Percentiles rank a stretch among this genome's conserved stretches.
phyloP scores from a whole-genome alignment of 2,113 vertebrate genomes.

The Psittacara wagleri region DNA sequence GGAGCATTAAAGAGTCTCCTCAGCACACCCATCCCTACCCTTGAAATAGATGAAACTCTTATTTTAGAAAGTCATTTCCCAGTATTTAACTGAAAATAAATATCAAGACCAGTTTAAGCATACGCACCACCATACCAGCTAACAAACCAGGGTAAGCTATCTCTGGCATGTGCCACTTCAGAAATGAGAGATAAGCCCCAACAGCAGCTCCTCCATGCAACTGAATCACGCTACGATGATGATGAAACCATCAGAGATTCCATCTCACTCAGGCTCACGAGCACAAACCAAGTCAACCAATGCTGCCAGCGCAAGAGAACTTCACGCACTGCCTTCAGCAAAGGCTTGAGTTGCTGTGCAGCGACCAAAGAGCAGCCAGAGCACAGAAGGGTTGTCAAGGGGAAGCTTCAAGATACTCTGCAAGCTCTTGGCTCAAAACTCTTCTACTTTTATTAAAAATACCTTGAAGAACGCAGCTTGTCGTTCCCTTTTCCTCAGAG shows the following conservation, averaged over 20 bases:
- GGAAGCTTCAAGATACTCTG: not conserved
- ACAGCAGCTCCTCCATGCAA: not conserved
- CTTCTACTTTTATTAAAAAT: not conserved
- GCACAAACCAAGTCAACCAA: rapidly evolving
- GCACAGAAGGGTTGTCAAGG: rapidly evolving
- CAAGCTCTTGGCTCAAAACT: not conserved
- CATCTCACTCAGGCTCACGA: rapidly evolving
- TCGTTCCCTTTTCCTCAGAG: not conserved
- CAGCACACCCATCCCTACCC: not conserved
- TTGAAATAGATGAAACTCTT: not conserved
- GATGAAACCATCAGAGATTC: not conserved
- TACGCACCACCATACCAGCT: rapidly evolving
- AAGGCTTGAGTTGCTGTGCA: not conserved
- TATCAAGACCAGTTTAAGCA: not conserved
- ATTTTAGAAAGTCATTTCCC: not conserved
- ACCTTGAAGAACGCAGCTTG: not conserved
- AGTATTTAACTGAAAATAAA: not conserved
- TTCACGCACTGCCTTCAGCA: rapidly evolving
- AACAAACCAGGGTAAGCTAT: not conserved
- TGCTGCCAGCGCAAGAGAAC: rapidly evolving
- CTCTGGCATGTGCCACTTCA: constrained; percentile 29
- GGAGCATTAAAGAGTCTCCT: not conserved
- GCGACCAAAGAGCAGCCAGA: rapidly evolving
- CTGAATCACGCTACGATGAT: rapidly evolving
- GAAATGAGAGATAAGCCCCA: not conserved